Evolutionary conservation across 2,888 invertebrate species (phyloP), one percentile per base, ranked within the genome.

Genomic region (Idaea biselata): DNA sequence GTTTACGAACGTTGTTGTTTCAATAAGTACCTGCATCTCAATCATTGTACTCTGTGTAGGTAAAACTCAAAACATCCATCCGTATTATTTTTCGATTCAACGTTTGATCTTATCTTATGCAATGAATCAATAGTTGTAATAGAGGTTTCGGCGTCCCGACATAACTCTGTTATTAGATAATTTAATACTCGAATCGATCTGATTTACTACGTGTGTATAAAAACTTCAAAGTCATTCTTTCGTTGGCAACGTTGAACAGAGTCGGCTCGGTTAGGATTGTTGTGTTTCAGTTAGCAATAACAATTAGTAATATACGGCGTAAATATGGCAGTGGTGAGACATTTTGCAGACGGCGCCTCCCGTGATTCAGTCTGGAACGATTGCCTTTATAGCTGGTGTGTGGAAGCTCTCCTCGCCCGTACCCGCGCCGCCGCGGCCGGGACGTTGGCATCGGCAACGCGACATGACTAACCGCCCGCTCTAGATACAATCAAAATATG

Each of bases 401-500:
- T 55, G 64, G 58, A 55, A 17, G 54, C 55, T 16, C 4, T 16
- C 55, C 16, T 16, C 16, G 6, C 16, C 16, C 55, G 55, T 16
- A 8, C 55, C 16, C 55, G 56, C 62, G 66, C 58, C 74, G 78
- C 75, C 73, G 73, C 82, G n/a, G 81, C 84, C 86, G 87, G 88
- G 88, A 80, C 91, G 91, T 89, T 92, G 92, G 92, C 92, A 91
- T 88, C 90, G 83, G 79, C 83, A 86, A 76, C 85, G 82, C 86
- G 80, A 83, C 83, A 87, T 91, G 92, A 92, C 91, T 91, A 91
- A 91, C 91, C 91, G 81, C 86, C 82, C 89, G 92, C 90, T 91
- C 91, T 91, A 91, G 88, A 91, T 91, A 91, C 90, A 91, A 91
- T 91, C 92, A 91, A 90, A 91, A 90, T 91, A 91, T 90, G 91